These are phyloP conservation scores for Tamias sibiricus DNA, from an alignment of 2,113 vertebrate genomes.

Conservation along the genomic window DNA sequence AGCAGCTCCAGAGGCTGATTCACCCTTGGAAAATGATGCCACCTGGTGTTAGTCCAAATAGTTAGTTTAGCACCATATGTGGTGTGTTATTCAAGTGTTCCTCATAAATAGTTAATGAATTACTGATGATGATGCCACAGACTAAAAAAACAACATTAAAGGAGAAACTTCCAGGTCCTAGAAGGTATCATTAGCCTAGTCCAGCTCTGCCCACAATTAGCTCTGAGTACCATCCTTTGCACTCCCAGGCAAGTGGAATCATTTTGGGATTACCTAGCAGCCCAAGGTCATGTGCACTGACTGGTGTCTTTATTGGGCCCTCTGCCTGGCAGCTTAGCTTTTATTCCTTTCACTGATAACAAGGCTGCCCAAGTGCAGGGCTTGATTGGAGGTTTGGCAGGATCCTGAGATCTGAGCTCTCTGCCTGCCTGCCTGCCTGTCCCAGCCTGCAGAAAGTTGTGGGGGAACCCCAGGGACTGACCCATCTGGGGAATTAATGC, in stretches of 20 bases:
- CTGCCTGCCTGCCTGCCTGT: neutral
- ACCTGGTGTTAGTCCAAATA: conserved; percentile 58
- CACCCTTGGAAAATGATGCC: conserved; percentile 13
- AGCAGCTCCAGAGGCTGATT: neutral
- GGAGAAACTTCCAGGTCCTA: conserved; percentile 6
- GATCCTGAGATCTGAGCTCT: neutral
- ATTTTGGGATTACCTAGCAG: neutral
- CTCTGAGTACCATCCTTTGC: neutral
- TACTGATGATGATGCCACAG: conserved; percentile 18
- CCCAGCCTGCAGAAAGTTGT: neutral
- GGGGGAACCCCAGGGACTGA: fast-evolving
- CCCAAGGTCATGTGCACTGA: neutral
- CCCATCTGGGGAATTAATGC: neutral
- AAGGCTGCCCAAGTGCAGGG: neutral
- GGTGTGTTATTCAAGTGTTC: conserved; percentile 60
- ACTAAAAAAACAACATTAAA: conserved; percentile 39
- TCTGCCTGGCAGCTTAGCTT: neutral
- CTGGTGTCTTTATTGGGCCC: neutral
- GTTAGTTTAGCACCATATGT: conserved; percentile 57
- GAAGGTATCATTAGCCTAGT: neutral
- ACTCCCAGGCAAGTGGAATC: neutral
- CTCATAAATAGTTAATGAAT: conserved; percentile 71
- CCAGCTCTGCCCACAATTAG: neutral
- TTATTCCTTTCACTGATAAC: conserved; percentile 15
- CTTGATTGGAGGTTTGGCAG: neutral